Conservation (phyloP, 2,113 vertebrate genomes). For the Aphelocoma coerulescens region DNA sequence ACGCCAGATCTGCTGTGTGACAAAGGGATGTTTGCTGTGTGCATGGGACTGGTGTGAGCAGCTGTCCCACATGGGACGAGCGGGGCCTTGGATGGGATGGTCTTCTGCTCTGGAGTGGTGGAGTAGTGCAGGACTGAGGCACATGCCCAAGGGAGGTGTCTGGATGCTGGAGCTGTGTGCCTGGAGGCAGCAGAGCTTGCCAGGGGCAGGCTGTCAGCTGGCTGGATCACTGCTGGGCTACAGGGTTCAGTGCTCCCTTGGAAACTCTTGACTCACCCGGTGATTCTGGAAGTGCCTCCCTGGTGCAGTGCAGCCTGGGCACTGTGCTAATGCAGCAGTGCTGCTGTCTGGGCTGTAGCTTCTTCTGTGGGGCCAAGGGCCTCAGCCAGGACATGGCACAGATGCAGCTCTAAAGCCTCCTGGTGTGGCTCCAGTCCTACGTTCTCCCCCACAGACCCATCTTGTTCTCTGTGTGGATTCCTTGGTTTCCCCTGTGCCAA, state of each 20-base stretch:
- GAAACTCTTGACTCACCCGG: fast-evolving
- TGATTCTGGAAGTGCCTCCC: not conserved
- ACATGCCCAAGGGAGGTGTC: fast-evolving
- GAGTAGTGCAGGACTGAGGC: not conserved
- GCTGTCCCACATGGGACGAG: not conserved
- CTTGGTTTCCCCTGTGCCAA: not conserved
- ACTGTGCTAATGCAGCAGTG: not conserved
- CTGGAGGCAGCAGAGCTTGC: not conserved
- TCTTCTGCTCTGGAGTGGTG: not conserved
- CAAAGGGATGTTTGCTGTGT: not conserved
- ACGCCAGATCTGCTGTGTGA: not conserved
- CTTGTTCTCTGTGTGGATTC: not conserved
- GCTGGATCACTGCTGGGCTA: not conserved
- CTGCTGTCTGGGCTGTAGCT: not conserved
- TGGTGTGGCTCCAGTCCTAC: not conserved
- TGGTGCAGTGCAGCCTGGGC: conserved; percentile 29
- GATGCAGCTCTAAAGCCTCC: not conserved
- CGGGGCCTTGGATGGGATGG: not conserved
- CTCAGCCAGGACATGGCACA: not conserved
- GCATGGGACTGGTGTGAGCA: not conserved
- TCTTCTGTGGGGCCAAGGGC: not conserved
- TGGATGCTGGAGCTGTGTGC: not conserved
- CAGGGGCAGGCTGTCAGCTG: not conserved
- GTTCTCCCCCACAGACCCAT: not conserved
- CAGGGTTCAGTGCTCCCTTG: not conserved